Conservation (phyloP, 2,113 vertebrate species). For the Zosterops pallidus region DNA sequence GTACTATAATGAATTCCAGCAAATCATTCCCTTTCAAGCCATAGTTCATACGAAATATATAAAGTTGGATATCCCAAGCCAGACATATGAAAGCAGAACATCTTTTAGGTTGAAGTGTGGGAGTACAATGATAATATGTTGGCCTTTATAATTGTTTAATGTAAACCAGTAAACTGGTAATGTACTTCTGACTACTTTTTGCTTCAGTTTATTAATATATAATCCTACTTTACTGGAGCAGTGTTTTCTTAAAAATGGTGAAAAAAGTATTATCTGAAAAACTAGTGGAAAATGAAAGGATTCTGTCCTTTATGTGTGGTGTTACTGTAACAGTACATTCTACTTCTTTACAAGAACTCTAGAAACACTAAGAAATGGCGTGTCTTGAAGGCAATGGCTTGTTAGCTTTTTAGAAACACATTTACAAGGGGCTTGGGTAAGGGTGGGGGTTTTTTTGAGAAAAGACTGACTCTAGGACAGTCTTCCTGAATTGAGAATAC, state of each 20-base stretch:
- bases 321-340: conserved; percentile 32
- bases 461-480: conserved; percentile 34
- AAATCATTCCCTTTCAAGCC: not conserved
- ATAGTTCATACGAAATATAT: not conserved
- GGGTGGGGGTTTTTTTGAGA: not conserved
- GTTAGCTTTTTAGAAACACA: conserved; percentile 62
- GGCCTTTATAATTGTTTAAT: not conserved
- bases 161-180: not conserved
- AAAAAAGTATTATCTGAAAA: conserved; percentile 24
- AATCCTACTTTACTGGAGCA: not conserved
- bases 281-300: conserved; percentile 32
- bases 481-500: conserved; percentile 29
- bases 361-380: conserved; percentile 52
- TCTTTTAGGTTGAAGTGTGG: not conserved
- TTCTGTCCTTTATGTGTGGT: conserved; percentile 48
- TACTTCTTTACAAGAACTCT: conserved; percentile 43
- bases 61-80: not conserved
- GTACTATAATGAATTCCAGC: not conserved
- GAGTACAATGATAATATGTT: not conserved
- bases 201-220: not conserved
- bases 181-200: not conserved
- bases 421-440: not conserved
- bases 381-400: conserved; percentile 55
- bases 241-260: conserved; percentile 36
- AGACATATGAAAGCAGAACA: not conserved